phyloP scores from a whole-genome alignment of 2,888 invertebrate species.

The Craniophora ligustri region DNA sequence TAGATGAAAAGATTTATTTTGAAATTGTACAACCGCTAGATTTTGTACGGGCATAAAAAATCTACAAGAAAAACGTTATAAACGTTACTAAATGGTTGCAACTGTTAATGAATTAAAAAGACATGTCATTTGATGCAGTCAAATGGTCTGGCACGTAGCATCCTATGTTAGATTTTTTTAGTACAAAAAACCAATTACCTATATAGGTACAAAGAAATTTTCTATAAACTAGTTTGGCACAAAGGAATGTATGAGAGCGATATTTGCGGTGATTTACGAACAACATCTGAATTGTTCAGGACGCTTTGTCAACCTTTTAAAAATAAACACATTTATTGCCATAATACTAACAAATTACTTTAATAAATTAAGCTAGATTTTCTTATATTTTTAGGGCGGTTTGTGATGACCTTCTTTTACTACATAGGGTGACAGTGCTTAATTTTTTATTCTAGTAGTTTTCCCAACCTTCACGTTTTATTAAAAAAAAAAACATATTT shows the following conservation, averaged over 20 bases:
- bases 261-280: constrained; percentile 31
- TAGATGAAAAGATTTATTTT: constrained; percentile 31
- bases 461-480: no score
- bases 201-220: constrained; percentile 43
- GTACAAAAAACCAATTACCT: constrained; percentile 57
- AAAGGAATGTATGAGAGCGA: constrained; percentile 31
- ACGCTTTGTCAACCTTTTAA: constrained; percentile 30
- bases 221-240: constrained; percentile 27
- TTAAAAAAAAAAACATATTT: no score
- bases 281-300: constrained; percentile 37
- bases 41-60: constrained; percentile 25
- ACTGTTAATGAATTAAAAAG: constrained; percentile 44
- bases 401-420: no score
- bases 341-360: neutral
- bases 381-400: no score
- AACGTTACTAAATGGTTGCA: constrained; percentile 31
- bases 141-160: constrained; percentile 45
- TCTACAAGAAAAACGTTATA: constrained; percentile 24
- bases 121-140: constrained; percentile 39
- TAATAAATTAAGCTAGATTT: neutral
- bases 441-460: no score
- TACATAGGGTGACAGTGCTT: no score
- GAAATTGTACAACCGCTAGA: constrained; percentile 23
- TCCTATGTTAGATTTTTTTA: constrained; percentile 16
- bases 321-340: neutral